Evolutionary conservation across 2,888 invertebrate species (phyloP), one percentile per base, ranked within the genome.

Genomic region (Oligia strigilis): DNA sequence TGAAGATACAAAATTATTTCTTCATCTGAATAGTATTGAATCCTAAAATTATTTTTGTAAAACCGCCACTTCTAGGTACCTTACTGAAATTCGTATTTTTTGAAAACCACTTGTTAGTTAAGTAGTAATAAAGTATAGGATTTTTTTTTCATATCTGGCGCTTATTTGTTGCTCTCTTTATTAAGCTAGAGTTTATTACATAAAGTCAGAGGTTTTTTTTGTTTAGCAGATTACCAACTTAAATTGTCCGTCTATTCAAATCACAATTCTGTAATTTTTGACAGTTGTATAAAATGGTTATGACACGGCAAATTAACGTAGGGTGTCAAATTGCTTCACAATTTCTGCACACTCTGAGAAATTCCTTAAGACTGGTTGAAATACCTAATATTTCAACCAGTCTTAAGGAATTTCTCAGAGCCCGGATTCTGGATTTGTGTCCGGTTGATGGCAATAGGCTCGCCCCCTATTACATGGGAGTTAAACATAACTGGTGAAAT

Each of bases 21-120:
- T 60, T 60, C 13, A 40, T 60, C 36, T 40, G 4, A 66, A 74
- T 23, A 23, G 70, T 75, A 65, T 67, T 70, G 13, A 72, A 79
- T 69, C 65, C 70, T 75, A 83, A 75, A 82, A 64, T 83, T 88
- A 85, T 88, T 88, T 85, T 88, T 88, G 43, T 88, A 88, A 11
- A 14, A 29, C 2, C 43, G 70, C 74, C 77, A 83, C 70, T 81
- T 81, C 75, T 81, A 23, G 58, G 69, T 77, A 77, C 52, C 72
- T 82, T 71, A 74, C 11, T 58, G 36, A 74, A 85, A 80, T 46
- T 78, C 55, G 78, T 88, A 88, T 88, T 88, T 88, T 88, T 86
- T 76, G 65, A 84, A 72, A 75, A 75, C 29, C 77, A 80, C 76
- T 78, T 86, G 17, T 29, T 86, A 85, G 72, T 64, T 82, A 78